These are phyloP conservation scores for Magallana nippona DNA, from an alignment of 2,888 invertebrate species.

Conservation along the genomic window DNA sequence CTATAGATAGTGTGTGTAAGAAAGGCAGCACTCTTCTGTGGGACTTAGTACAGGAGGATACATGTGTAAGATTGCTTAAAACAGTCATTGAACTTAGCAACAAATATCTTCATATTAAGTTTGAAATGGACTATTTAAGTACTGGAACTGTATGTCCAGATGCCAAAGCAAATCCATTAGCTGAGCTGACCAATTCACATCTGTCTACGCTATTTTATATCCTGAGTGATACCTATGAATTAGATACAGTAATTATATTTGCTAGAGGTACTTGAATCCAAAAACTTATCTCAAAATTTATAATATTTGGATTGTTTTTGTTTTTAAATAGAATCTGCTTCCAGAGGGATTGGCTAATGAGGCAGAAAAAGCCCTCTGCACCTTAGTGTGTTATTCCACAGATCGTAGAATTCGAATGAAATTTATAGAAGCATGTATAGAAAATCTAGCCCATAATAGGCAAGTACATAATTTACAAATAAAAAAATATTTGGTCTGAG, in stretches of 20 bases:
- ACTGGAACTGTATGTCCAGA: no score
- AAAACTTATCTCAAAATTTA: background rate
- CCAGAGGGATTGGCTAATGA: conserved; percentile 95
- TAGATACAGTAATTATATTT: no score
- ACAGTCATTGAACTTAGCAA: background rate
- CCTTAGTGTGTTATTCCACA: conserved; percentile 90
- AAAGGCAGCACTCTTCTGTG: conserved; percentile 95
- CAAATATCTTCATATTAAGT: no score
- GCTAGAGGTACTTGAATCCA: no score
- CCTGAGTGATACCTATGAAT: no score
- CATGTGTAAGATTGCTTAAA: conserved; percentile 64
- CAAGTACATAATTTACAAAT: conserved; percentile 71
- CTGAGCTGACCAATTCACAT: no score
- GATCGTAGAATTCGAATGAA: conserved; percentile 94
- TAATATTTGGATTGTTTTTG: background rate
- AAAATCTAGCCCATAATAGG: conserved; percentile 92
- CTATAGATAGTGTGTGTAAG: conserved; percentile 86
- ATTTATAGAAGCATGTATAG: conserved; percentile 95
- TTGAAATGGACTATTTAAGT: no score
- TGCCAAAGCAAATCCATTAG: no score
- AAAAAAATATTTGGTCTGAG: no score
- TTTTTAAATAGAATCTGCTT: conserved; percentile 85
- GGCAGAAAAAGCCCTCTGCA: conserved; percentile 94
- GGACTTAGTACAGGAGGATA: conserved; percentile 92
- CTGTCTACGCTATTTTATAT: no score